phyloP scores from a whole-genome alignment of 2,113 vertebrate genomes.

The Melanocharis versteri region DNA sequence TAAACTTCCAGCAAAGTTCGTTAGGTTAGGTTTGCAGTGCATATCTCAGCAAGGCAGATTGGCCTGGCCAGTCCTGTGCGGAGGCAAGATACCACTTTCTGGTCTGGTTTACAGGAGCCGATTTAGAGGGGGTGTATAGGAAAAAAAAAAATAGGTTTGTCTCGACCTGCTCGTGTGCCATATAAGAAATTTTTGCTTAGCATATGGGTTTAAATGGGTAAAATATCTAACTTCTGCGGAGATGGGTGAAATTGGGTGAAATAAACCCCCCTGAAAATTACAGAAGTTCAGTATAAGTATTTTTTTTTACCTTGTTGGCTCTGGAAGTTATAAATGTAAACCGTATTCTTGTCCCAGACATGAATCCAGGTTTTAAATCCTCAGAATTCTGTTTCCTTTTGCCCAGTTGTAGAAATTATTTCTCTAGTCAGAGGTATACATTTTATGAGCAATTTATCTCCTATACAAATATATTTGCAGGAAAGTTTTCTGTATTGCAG shows the following conservation, averaged over 20 bases:
- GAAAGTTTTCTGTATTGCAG: background rate
- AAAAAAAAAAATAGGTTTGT: background rate
- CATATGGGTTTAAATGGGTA: background rate
- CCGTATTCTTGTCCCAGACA: background rate
- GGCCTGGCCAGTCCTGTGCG: too few relatives aligned
- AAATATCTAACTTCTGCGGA: background rate
- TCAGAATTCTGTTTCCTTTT: background rate
- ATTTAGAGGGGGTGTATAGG: accelerated
- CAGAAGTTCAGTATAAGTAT: background rate
- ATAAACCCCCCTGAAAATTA: background rate
- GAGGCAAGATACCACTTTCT: background rate
- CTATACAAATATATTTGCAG: background rate
- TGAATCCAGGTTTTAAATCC: background rate
- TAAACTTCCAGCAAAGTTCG: background rate
- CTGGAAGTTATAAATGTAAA: background rate
- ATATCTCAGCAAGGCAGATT: accelerated
- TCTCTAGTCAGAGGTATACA: background rate
- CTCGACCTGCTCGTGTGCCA: background rate
- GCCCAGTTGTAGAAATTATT: background rate
- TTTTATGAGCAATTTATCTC: background rate
- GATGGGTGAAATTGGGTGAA: background rate
- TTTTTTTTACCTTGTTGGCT: background rate
- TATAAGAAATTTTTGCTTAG: background rate
- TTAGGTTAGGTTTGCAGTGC: background rate
- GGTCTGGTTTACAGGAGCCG: background rate